Evolutionary conservation across 2,888 invertebrate genomes (phyloP), one percentile per base, ranked within the genome.

Genomic region (Clistopyga incitator): DNA sequence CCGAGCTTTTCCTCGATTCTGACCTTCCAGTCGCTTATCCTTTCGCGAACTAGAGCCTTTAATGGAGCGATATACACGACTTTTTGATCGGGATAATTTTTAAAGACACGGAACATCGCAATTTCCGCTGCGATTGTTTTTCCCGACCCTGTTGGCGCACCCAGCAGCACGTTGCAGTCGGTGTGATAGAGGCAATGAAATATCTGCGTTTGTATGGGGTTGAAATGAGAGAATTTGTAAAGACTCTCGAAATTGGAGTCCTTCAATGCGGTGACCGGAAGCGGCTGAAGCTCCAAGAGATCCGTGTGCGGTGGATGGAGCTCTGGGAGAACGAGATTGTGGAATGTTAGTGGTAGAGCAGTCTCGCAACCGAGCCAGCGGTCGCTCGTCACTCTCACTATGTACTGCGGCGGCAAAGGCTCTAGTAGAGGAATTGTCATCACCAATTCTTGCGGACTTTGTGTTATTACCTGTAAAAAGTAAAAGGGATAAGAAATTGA

Each of bases 121-220:
- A 99, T 95, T 93, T 99, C 99, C 0, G 99, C 99, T 0, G 98
- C 98, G 65, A 99, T 98, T 0, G 99, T 99, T 95, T 99, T 99
- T 50, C 99, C 99, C 0, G 99, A 99, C 0, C 98, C 98, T 0
- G 99, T 99, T 0, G 99, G 99, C 0, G 99, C 99, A 0, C 99
- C 99, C 6, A 99, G 94, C 29, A 99, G 94, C 8, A 98, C 97
- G 92, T 99, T 99, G 88, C 96, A 95, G 90, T 99, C 98, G 0
- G 98, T 98, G 91, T 99, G 97, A 93, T 98, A 99, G 6, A 99
- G 94, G 65, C 98, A 97, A 93, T 99, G 98, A 93, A 99, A 99
- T 85, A 99, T 97, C 94, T 99, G 99, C 0, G 99, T 99, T 94
- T 99, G 99, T 86, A 99, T 98, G 0, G 99, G 99, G 94, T 99